Conservation (phyloP, 2,888 invertebrate genomes). For the Bhutanitis thaidina region DNA sequence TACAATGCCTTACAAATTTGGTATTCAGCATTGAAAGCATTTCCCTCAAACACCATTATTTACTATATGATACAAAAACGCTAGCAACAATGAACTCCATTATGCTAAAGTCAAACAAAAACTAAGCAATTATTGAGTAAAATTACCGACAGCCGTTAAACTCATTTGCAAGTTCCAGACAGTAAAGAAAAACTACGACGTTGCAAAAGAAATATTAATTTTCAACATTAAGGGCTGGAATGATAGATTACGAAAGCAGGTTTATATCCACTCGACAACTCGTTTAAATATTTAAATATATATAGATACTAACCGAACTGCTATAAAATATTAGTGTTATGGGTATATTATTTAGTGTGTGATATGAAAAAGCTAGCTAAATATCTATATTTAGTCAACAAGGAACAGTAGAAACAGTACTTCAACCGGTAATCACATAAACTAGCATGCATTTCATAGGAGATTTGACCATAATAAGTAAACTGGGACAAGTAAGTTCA, state of each 20-base stretch:
- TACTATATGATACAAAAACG: conserved; percentile 43
- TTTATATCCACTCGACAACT: not conserved
- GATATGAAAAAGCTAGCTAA: too few species aligned
- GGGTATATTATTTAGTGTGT: too few species aligned
- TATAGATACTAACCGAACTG: too few species aligned
- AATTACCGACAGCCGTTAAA: conserved; percentile 41
- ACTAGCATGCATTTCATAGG: too few species aligned
- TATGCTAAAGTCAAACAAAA: conserved; percentile 35
- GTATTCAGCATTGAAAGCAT: conserved; percentile 27
- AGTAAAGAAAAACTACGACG: conserved; percentile 31
- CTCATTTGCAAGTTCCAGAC: conserved; percentile 37
- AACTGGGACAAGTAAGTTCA: too few species aligned
- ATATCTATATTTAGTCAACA: too few species aligned
- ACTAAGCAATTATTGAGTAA: conserved; percentile 42
- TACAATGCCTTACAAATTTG: not conserved
- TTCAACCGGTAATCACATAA: too few species aligned
- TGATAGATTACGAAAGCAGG: conserved; percentile 7
- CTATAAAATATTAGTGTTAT: too few species aligned
- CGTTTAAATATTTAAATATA: too few species aligned
- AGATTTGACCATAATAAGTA: too few species aligned
- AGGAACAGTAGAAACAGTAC: too few species aligned
- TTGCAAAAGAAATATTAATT: conserved; percentile 33
- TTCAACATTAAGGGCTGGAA: conserved; percentile 25
- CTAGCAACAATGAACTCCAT: conserved; percentile 43
- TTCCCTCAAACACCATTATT: conserved; percentile 43